phyloP scores from a whole-genome alignment of 2,888 invertebrate genomes.

The Sericinus montela region DNA sequence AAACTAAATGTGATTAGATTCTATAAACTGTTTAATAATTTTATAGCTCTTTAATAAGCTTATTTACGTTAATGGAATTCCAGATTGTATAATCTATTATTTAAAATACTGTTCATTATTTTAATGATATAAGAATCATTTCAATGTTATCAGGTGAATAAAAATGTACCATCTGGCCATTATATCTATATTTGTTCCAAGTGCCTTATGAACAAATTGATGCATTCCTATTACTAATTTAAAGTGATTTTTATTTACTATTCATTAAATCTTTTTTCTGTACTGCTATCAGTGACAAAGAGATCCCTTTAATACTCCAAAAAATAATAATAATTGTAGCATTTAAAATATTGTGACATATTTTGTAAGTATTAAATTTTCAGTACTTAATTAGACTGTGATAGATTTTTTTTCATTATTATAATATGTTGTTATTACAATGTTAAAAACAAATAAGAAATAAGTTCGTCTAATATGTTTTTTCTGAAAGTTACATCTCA shows the following conservation, averaged over 20 bases:
- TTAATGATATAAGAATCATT: conserved; percentile 23
- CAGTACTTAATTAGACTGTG: conserved; percentile 68
- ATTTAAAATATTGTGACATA: conserved; percentile 13
- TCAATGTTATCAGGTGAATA: conserved; percentile 31
- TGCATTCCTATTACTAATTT: conserved; percentile 56
- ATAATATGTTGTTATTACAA: conserved; percentile 20
- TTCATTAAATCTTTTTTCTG: neutral
- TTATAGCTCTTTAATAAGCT: conserved; percentile 42
- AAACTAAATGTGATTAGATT: conserved; percentile 54
- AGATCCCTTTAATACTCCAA: too few relatives aligned
- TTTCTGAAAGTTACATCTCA: conserved; percentile 20
- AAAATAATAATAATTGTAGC: conserved; percentile 3
- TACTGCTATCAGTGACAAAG: too few relatives aligned
- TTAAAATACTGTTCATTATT: conserved; percentile 17
- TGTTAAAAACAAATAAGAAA: too few relatives aligned
- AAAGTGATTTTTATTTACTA: neutral
- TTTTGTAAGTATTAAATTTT: conserved; percentile 26
- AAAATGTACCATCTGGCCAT: conserved; percentile 31
- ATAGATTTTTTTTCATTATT: conserved; percentile 47
- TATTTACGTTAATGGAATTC: conserved; percentile 30
- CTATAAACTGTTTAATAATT: conserved; percentile 60
- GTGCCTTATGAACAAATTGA: conserved; percentile 75
- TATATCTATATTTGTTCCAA: conserved; percentile 69
- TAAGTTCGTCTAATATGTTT: conserved; percentile 13
- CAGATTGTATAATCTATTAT: conserved; percentile 19